phyloP scores from a whole-genome alignment of 1,140 invertebrate genomes.

The Brachionus rubens region DNA sequence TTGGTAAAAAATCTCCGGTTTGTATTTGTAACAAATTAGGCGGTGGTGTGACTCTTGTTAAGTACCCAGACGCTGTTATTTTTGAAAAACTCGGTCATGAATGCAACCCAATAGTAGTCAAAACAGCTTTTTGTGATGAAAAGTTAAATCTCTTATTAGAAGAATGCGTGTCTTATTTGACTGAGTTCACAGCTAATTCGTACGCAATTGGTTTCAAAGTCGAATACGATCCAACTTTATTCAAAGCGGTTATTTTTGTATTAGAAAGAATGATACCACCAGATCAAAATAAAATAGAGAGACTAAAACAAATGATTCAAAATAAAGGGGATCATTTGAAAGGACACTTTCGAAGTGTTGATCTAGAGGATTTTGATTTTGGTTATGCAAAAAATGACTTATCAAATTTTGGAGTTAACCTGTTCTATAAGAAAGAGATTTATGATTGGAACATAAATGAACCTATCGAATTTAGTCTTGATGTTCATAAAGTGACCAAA shows the following conservation, averaged over 20 bases:
- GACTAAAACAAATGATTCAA: not conserved
- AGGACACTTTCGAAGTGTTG: not conserved
- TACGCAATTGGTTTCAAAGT: conserved; percentile 24
- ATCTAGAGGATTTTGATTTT: not conserved
- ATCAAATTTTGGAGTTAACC: conserved; percentile 11
- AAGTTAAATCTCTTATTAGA: not conserved
- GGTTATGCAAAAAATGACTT: not conserved
- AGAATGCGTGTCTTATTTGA: not conserved
- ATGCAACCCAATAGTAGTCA: conserved; percentile 2
- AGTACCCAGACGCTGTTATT: conserved; percentile 1
- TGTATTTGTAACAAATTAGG: conserved; percentile 12
- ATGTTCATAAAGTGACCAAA: not conserved
- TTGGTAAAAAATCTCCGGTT: not conserved
- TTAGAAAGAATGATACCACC: conserved; percentile 11
- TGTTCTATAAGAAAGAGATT: conserved; percentile 26
- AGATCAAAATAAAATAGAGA: not conserved
- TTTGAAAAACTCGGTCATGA: not conserved
- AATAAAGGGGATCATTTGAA: not conserved
- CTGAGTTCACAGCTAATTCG: not conserved
- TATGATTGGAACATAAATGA: conserved; percentile 11
- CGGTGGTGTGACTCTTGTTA: not conserved
- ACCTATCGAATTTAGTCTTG: not conserved
- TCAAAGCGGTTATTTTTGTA: conserved; percentile 6
- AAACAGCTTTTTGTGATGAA: conserved; percentile 18
- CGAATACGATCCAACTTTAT: not conserved